Conservation (phyloP, 1,140 invertebrate genomes). For the Drosophila parabipectinata region DNA sequence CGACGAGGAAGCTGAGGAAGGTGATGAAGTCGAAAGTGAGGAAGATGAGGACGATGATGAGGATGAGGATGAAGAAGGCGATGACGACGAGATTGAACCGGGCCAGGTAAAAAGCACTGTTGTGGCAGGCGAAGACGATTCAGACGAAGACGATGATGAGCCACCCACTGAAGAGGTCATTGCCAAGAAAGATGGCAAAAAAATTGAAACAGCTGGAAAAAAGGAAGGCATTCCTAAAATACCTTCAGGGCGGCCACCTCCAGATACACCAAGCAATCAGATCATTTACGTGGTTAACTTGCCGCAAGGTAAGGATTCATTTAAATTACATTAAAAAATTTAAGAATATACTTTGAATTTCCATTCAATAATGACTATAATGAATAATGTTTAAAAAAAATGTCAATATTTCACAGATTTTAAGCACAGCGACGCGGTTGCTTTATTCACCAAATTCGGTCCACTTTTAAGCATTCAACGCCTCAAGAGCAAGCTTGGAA, state of each 20-base stretch:
- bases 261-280: conserved; percentile 30
- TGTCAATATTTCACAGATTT: conserved; percentile 28
- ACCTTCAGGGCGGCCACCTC: conserved; percentile 31
- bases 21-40: conserved; percentile 3
- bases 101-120: conserved; percentile 25
- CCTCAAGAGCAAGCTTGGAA: conserved; percentile 12
- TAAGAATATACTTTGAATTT: not conserved
- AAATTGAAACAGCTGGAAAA: conserved; percentile 1
- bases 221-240: conserved; percentile 62
- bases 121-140: conserved; percentile 13
- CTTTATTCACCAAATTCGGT: conserved; percentile 64
- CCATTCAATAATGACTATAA: too few relatives aligned
- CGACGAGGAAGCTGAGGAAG: conserved; percentile 50
- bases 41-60: conserved; percentile 38
- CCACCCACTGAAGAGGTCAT: conserved; percentile 48
- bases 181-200: conserved; percentile 27
- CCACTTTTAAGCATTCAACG: conserved; percentile 35
- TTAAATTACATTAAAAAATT: not conserved
- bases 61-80: conserved; percentile 25
- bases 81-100: conserved; percentile 50
- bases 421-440: conserved; percentile 52
- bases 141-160: conserved; percentile 33
- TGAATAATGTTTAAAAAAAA: not conserved
- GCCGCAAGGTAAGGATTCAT: conserved; percentile 43
- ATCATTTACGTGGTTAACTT: conserved; percentile 42